Evolutionary conservation across 1,140 invertebrate species (phyloP), one percentile per base, ranked within the genome.

Genomic region (Diuraphis noxia): DNA sequence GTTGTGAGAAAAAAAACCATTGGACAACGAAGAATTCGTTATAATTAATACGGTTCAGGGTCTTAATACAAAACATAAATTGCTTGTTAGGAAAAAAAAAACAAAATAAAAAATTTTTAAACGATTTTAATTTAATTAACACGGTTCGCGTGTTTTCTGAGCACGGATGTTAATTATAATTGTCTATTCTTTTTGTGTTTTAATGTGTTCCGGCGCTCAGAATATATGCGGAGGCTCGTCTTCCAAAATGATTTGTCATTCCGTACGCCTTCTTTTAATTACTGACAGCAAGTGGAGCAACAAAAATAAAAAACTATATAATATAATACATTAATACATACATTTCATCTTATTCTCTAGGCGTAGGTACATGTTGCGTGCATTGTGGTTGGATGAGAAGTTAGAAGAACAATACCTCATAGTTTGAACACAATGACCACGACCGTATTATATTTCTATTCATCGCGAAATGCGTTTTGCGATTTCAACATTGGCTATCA

Each of bases 51-150:
- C 85, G 46, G 43, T 38, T 86, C 46, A 46, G 21, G 38, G 85
- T 52, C 38, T 46, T 52, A 52, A 6, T 49, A 52, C 34, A 38
- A 25, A 52, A 38, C 85, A 36, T 23, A 86, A 86, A 86, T 21
- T 49, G 84, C 84, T 86, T 49, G 43, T 86, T 86, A 86, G 8
- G 41, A 43, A 84, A 82, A 82, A 82, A 41, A 77, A 77, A 72
- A 0, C 0, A 34, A 81, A 25, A 38, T 41, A 40, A 40, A 82
- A 85, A 85, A n/a, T n/a, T 36, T 85, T 85, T 46, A 86, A 86
- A 86, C 85, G 43, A 86, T 52, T 86, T 86, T 86, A 86, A 86
- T 86, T 86, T 86, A 86, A 86, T 86, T 86, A 86, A 52, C 85
- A 86, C 85, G 85, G 85, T 86, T 38, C 85, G 85, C 38, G 85